Conservation (phyloP, 2,797 vertebrate species). For the Moxostoma hubbsi region DNA sequence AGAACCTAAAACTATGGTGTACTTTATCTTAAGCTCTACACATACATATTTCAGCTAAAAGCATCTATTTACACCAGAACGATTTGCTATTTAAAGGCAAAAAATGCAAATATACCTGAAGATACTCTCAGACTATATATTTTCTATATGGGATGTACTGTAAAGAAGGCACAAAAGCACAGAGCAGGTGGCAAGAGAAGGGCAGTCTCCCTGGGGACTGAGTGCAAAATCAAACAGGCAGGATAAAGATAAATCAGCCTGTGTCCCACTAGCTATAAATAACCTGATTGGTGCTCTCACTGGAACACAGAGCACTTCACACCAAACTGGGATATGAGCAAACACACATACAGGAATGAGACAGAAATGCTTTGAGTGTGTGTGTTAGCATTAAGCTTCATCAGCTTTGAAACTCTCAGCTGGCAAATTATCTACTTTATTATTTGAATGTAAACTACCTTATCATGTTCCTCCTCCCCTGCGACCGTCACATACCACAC, state of each 20-base stretch:
- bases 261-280: conserved; percentile 77
- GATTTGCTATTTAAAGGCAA: background rate
- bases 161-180: background rate
- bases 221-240: conserved; percentile 47
- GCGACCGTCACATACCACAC: conserved; percentile 40
- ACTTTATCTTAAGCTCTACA: too few relatives aligned
- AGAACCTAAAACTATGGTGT: too few relatives aligned
- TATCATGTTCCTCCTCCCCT: conserved; percentile 41
- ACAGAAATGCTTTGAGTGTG: background rate
- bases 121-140: too few relatives aligned
- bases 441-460: conserved; percentile 49
- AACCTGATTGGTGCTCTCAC: conserved; percentile 70
- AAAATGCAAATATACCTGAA: background rate
- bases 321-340: conserved; percentile 69
- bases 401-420: conserved; percentile 38
- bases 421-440: conserved; percentile 40
- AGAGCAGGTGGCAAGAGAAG: conserved; percentile 17
- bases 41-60: too few relatives aligned
- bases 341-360: conserved; percentile 53
- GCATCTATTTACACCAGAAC: background rate
- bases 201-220: conserved; percentile 40
- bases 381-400: conserved; percentile 41
- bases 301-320: conserved; percentile 77
- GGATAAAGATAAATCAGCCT: conserved; percentile 62
- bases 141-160: background rate